Conservation (phyloP, 2,888 invertebrate genomes). For the Argynnis bischoffii region DNA sequence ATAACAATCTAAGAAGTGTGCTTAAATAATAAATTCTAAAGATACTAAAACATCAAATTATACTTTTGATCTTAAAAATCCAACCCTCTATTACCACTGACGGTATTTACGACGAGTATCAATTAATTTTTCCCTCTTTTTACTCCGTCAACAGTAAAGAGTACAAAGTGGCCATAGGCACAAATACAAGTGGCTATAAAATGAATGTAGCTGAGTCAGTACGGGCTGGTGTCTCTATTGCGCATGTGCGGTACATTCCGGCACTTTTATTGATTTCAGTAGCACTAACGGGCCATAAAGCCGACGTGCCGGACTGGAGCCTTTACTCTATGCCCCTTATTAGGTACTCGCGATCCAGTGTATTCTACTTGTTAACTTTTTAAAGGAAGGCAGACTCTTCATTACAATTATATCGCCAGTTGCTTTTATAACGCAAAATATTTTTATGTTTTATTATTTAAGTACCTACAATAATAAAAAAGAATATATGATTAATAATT, state of each 20-base stretch:
- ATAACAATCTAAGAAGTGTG: neutral
- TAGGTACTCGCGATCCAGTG: conserved; percentile 75
- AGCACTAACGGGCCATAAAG: conserved; percentile 84
- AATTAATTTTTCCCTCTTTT: conserved; percentile 71
- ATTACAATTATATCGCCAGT: neutral
- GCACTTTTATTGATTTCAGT: conserved; percentile 88
- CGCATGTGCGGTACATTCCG: conserved; percentile 83
- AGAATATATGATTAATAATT: neutral
- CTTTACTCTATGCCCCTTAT: conserved; percentile 76
- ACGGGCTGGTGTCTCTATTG: conserved; percentile 60
- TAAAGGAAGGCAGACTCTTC: conserved; percentile 34
- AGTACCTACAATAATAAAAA: neutral
- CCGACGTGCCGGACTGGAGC: conserved; percentile 77
- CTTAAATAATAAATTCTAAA: neutral
- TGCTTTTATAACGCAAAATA: neutral
- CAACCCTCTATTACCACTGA: conserved; percentile 51
- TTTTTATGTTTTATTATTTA: neutral
- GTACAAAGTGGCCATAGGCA: conserved; percentile 78
- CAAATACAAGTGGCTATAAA: conserved; percentile 82
- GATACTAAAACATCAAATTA: conserved; percentile 43
- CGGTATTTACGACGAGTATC: conserved; percentile 58
- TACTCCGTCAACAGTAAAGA: conserved; percentile 73
- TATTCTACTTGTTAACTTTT: conserved; percentile 76
- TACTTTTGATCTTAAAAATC: conserved; percentile 42
- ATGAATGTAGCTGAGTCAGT: conserved; percentile 81